These are phyloP conservation scores for Liasis olivaceus DNA, from an alignment of 2,797 vertebrate genomes.

Conservation along the genomic window DNA sequence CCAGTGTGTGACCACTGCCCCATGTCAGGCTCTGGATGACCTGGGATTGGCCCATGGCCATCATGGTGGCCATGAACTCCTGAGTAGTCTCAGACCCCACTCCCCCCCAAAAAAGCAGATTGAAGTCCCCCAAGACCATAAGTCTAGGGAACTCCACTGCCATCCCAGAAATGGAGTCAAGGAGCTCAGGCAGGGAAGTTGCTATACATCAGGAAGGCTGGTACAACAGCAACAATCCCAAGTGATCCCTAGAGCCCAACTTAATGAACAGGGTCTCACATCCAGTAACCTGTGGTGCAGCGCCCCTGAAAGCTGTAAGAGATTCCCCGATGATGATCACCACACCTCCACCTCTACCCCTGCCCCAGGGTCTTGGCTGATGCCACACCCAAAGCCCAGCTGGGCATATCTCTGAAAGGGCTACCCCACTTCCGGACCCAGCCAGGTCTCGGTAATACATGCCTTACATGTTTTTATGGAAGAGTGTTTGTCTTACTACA, in stretches of 20 bases:
- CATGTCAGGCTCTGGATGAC: neutral
- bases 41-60: neutral
- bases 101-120: neutral
- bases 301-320: neutral
- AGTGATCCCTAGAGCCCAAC: neutral
- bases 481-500: neutral
- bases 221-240: neutral
- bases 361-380: no score
- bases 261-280: neutral
- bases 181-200: neutral
- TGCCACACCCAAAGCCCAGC: no score
- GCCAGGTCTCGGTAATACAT: neutral
- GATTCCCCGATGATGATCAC: neutral
- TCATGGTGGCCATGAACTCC: neutral
- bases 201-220: neutral
- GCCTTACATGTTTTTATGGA: neutral
- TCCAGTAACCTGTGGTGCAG: neutral
- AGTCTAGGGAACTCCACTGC: neutral
- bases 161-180: neutral
- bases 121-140: neutral
- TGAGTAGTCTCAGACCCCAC: neutral
- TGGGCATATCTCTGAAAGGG: no score
- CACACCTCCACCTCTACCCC: neutral
- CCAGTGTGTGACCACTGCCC: neutral
- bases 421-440: neutral